Percentiles rank a stretch among this genome's conserved stretches.
phyloP scores from a whole-genome alignment of 1,140 invertebrate species.

The Xylocopa sonorina region DNA sequence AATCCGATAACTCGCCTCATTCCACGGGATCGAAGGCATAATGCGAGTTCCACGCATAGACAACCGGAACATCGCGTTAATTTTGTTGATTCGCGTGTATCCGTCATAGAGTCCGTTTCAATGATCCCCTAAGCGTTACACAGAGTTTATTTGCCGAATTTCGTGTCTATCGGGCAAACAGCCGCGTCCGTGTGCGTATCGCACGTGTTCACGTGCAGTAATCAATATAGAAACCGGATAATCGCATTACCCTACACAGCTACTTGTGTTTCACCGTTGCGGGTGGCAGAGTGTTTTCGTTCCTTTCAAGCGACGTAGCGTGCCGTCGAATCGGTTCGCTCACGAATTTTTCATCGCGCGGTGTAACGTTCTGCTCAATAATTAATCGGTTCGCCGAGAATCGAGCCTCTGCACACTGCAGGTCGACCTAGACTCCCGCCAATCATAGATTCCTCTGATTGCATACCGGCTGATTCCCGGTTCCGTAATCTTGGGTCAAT shows the following conservation, averaged over 20 bases:
- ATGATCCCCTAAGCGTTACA: conserved; percentile 2
- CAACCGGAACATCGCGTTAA: conserved; percentile 14
- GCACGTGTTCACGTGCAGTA: too few species aligned
- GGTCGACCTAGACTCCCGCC: background rate
- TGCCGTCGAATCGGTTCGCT: background rate
- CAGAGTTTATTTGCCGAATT: conserved; percentile 6
- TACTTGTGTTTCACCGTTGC: background rate
- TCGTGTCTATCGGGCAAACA: background rate
- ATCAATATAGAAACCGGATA: background rate
- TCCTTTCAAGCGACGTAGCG: background rate
- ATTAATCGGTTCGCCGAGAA: conserved; percentile 21
- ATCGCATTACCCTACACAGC: background rate
- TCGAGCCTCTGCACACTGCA: conserved; percentile 4
- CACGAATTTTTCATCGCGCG: background rate
- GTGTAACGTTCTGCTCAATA: background rate
- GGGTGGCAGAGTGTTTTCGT: background rate
- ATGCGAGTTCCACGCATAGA: conserved; percentile 1
- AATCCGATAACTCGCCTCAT: conserved; percentile 11
- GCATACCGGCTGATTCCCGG: background rate
- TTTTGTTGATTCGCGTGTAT: conserved; percentile 22
- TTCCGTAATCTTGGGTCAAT: conserved; percentile 31
- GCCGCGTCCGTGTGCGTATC: background rate
- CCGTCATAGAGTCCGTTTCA: background rate
- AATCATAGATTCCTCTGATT: conserved; percentile 34
- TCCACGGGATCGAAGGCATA: conserved; percentile 5